Percentiles rank a stretch among this genome's conserved stretches.
phyloP scores from a whole-genome alignment of 2,797 vertebrate species.

The Darevskia nairensis region DNA sequence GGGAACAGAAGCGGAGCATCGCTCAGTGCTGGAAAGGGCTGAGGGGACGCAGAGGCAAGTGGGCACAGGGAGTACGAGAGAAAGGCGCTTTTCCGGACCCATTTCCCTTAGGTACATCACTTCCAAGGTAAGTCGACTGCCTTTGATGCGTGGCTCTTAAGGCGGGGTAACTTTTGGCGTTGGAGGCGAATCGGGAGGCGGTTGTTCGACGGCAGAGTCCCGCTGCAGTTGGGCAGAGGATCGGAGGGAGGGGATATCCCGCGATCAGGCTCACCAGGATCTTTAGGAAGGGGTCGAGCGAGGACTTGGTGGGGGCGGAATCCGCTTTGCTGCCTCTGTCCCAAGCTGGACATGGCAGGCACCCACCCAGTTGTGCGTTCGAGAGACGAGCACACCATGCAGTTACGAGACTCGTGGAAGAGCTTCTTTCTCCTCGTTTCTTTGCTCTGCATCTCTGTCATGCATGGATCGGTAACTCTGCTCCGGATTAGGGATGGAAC shows the following conservation, averaged over 20 bases:
- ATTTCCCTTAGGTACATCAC: background rate
- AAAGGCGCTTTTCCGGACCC: too few species aligned
- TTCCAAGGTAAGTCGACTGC: constrained; percentile 4
- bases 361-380: too few species aligned
- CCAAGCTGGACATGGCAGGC: too few species aligned
- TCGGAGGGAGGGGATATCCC: too few species aligned
- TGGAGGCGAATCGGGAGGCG: accelerated
- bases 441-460: background rate
- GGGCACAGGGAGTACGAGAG: too few species aligned
- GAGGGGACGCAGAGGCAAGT: too few species aligned
- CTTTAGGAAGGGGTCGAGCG: background rate
- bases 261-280: background rate
- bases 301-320: too few species aligned
- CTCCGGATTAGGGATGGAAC: background rate
- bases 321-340: background rate
- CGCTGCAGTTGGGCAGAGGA: background rate
- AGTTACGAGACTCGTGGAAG: too few species aligned
- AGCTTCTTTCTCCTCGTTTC: background rate
- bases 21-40: too few species aligned
- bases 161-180: too few species aligned
- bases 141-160: background rate
- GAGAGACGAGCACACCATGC: too few species aligned
- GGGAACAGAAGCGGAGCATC: background rate
- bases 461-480: background rate
- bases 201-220: too few species aligned